A percentile compares a stretch with the other conserved stretches of the same genome.
phyloP scores from a whole-genome alignment of 1,140 invertebrate genomes.

The Platorchestia sp. region DNA sequence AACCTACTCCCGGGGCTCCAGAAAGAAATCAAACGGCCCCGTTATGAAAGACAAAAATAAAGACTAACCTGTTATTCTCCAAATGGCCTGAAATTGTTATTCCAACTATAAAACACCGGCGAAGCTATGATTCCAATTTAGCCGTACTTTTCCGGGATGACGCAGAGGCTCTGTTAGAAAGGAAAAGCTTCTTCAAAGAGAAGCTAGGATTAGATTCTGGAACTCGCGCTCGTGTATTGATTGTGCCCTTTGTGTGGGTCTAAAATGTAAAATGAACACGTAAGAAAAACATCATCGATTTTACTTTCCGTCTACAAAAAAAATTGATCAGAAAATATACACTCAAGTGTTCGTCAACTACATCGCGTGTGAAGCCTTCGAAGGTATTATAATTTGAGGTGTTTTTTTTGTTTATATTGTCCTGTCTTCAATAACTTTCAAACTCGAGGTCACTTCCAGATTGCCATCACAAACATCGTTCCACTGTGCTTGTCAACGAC shows the following conservation, averaged over 20 bases:
- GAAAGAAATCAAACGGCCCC: background rate
- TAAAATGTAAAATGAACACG: background rate
- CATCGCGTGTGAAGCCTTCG: too few relatives aligned
- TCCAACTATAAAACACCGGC: background rate
- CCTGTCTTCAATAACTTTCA: too few relatives aligned
- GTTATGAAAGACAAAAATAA: background rate
- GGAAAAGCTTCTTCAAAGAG: background rate
- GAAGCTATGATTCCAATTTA: background rate
- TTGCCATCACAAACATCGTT: too few relatives aligned
- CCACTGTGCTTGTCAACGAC: too few relatives aligned
- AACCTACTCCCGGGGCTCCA: background rate
- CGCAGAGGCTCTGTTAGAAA: background rate
- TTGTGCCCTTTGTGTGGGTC: background rate
- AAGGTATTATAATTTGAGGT: too few relatives aligned
- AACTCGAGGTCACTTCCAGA: too few relatives aligned
- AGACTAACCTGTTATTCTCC: background rate
- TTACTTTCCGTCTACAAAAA: background rate
- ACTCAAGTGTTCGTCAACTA: too few relatives aligned
- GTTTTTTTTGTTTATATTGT: too few relatives aligned
- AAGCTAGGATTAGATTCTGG: background rate
- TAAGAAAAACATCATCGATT: background rate
- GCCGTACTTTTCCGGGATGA: background rate
- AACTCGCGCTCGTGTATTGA: background rate
- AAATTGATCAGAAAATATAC: too few relatives aligned
- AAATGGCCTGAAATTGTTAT: background rate